Base-by-base conservation (phyloP, 2,888 invertebrate species). In the Harpalus rufipes region DNA sequence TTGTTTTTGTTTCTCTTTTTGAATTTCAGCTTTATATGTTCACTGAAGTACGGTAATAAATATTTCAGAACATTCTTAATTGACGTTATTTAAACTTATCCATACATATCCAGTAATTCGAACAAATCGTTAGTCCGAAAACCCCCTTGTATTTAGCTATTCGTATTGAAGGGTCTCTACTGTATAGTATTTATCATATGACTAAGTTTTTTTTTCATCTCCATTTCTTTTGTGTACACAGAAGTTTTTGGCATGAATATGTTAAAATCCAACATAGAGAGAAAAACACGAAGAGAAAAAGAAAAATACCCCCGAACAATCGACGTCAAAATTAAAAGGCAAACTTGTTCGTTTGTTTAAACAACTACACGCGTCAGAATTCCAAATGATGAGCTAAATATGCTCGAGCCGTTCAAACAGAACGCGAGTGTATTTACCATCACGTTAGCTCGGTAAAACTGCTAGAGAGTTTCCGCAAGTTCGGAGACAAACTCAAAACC, bases 371-470 rank as follows among this genome's bases (percentile, higher is more conserved):
- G 78, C 58, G 78, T 78, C 78, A 58, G 21, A 56, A 58, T 58
- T 78, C 16, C 78, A 78, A 78, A 78, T 78, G 68, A 68, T 68
- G n/a, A 68, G 68, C 39, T 79, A 58, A 59, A 61, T 61, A 80
- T 80, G 61, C 79, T 61, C 16, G 32, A 59, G 56, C 25, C 58
- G 72, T 74, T 74, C 72, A 44, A 44, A 61, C 32, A 59, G 32
- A 65, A 18, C 12, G 21, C 18, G 59, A 80, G 81, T 81, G 63
- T 81, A 81, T 81, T 81, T 81, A 81, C 81, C 81, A 61, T 81
- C 63, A 44, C 16, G 81, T 81, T 81, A 81, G 81, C 81, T 44
- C 61, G 63, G 63, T 81, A 81, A 81, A 81, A 81, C 65, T 81
- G 81, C 63, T 81, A 18, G 81, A 65, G 51, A 81, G 61, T 81